These are phyloP conservation scores for Dascyllus trimaculatus DNA, from an alignment of 2,113 vertebrate genomes.

Conservation along the genomic window DNA sequence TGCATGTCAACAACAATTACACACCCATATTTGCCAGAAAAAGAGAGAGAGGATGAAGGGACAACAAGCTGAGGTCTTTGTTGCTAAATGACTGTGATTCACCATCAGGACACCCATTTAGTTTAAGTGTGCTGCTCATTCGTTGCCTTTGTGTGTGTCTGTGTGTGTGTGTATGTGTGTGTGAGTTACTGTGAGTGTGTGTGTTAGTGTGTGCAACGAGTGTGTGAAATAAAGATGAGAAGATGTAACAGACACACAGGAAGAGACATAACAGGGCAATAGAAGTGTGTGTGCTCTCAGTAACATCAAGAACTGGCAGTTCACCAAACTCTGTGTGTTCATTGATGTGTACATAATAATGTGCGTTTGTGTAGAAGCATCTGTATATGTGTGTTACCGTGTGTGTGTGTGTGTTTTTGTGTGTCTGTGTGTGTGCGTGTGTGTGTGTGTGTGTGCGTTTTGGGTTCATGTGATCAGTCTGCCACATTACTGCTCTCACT, in stretches of 20 bases:
- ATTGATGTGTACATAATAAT: slow-evolving; percentile 13
- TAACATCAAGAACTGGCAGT: slow-evolving; percentile 56
- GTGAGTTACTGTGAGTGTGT: slow-evolving; percentile 27
- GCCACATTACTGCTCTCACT: slow-evolving; percentile 12
- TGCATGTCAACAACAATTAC: slow-evolving; percentile 48
- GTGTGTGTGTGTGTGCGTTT: slow-evolving; percentile 19
- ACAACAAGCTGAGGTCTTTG: slow-evolving; percentile 78
- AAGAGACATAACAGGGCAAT: slow-evolving; percentile 15
- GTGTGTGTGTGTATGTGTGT: slow-evolving; percentile 15
- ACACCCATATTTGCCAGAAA: slow-evolving; percentile 40
- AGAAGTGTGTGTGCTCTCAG: slow-evolving; percentile 32
- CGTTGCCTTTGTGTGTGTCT: slow-evolving; percentile 39
- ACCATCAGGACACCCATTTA: slow-evolving; percentile 74
- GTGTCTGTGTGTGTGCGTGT: slow-evolving; percentile 16
- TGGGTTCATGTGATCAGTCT: slow-evolving; percentile 33
- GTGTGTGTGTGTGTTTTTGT: slow-evolving; percentile 48
- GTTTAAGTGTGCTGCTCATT: slow-evolving; percentile 68
- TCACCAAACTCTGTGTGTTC: slow-evolving; percentile 40
- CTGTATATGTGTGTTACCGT: slow-evolving; percentile 30
- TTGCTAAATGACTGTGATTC: slow-evolving; percentile 80
- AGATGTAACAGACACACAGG: slow-evolving; percentile 32
- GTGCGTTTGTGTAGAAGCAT: neutral
- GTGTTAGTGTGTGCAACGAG: slow-evolving; percentile 6
- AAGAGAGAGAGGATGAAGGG: slow-evolving; percentile 56
- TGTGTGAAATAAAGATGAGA: slow-evolving; percentile 58